phyloP scores from a whole-genome alignment of 2,113 vertebrate genomes.

The Morone saxatilis region DNA sequence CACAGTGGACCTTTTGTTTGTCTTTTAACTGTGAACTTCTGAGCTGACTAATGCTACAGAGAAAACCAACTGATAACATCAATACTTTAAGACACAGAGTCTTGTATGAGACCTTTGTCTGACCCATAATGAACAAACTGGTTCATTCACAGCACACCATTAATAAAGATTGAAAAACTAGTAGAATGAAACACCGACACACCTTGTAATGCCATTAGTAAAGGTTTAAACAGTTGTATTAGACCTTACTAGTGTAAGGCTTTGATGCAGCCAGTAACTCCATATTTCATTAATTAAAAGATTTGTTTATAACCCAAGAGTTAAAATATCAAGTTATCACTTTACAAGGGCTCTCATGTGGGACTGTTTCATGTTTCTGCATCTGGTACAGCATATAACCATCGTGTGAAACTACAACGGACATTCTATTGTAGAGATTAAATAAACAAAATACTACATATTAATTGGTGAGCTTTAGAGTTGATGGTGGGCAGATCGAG shows the following conservation, averaged over 20 bases:
- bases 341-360: neutral
- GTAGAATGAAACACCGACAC: no score
- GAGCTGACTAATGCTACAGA: neutral
- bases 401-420: no score
- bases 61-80: neutral
- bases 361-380: no score
- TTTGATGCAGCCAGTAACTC: neutral
- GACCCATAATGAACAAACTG: neutral
- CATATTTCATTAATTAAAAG: neutral
- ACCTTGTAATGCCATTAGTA: neutral
- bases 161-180: no score
- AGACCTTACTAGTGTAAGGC: neutral
- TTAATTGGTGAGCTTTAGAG: neutral
- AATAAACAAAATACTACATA: neutral
- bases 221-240: neutral
- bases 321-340: neutral
- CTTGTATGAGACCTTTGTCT: constrained; percentile 6
- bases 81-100: neutral
- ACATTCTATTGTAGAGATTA: no score
- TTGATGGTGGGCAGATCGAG: neutral
- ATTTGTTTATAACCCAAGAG: neutral
- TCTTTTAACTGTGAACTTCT: constrained; percentile 32
- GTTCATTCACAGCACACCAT: neutral
- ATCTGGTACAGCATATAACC: no score
- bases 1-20: constrained; percentile 52